Base-by-base conservation (phyloP, 1,140 invertebrate species). In the Diachasma alloeum region DNA sequence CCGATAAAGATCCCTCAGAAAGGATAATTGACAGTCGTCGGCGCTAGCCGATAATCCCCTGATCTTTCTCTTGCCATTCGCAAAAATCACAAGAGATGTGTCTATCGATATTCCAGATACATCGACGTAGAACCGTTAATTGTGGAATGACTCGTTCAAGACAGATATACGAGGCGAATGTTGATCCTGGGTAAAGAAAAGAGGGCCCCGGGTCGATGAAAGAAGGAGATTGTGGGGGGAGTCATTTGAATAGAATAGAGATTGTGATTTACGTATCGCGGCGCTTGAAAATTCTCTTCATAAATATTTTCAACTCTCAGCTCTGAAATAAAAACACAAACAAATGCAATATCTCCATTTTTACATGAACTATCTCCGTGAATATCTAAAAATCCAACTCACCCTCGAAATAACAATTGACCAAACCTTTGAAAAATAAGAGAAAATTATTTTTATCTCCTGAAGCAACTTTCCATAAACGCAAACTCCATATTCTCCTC, bases 221-320 rank as follows among this genome's bases (percentile, higher is more conserved):
- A 63, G 59, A 67, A 13, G 1, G 59, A 75, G 79, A 82, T 79
- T 76, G 78, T 83, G 46, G 22, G 44, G 83, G 80, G 83, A 85
- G 84, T 83, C 86, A 88, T 87, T 88, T 87, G 85, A 88, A 88
- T 88, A 86, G 87, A 88, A 88, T 88, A 84, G 87, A 80, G 83
- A 85, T 86, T 84, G 83, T 85, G 86, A 86, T 88, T 88, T 88
- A 87, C 83, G 84, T 53, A 63, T 63, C 24, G 59, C 59, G 1
- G 48, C 48, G 15, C 48, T 53, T 53, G 48, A 19, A 53, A 53
- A 53, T 53, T 53, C 48, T 53, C 17, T 53, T 53, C 48, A 53
- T 53, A 17, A 19, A 53, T 53, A 53, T 53, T 53, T 53, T 53
- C 17, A 53, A 53, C 48, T 48, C 11, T n/a, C 48, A 53, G 15